phyloP scores from a whole-genome alignment of 1,140 invertebrate species.

The Schmidtea mediterranea region DNA sequence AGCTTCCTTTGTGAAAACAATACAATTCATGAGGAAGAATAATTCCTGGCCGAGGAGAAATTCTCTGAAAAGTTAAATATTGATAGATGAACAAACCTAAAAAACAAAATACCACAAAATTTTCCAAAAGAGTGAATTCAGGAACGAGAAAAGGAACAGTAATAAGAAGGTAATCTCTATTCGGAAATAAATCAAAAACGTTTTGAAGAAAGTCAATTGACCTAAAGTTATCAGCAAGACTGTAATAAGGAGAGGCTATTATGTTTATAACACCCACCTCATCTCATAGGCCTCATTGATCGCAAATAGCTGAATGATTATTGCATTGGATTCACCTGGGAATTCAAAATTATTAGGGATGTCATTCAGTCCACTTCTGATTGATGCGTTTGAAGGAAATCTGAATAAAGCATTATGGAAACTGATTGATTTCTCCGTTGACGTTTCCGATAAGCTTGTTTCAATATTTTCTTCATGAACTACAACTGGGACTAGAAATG shows the following conservation, averaged over 20 bases:
- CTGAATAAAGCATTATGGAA: too few species aligned
- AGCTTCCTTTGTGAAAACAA: constrained; percentile 33
- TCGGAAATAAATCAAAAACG: constrained; percentile 38
- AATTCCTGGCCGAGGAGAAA: constrained; percentile 31
- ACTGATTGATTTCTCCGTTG: too few species aligned
- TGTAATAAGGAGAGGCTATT: constrained; percentile 1
- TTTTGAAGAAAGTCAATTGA: constrained; percentile 34
- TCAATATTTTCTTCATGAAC: too few species aligned
- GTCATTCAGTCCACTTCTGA: too few species aligned
- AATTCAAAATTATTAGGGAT: constrained; percentile 15
- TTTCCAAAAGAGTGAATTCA: constrained; percentile 33
- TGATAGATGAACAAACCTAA: background rate
- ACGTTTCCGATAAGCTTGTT: too few species aligned
- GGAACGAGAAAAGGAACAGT: constrained; percentile 34
- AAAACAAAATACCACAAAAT: constrained; percentile 32
- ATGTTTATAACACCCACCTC: constrained; percentile 13
- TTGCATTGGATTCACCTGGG: constrained; percentile 27
- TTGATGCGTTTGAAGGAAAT: too few species aligned
- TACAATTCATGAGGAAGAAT: constrained; percentile 36
- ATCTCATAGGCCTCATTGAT: constrained; percentile 35
- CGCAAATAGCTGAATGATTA: constrained; percentile 38
- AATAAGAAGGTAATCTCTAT: constrained; percentile 37
- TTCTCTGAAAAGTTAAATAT: constrained; percentile 20
- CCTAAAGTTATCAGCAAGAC: constrained; percentile 12
- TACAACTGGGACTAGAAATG: too few species aligned